Evolutionary conservation across 2,888 invertebrate genomes (phyloP).

Genomic region (Nebria brevicollis): DNA sequence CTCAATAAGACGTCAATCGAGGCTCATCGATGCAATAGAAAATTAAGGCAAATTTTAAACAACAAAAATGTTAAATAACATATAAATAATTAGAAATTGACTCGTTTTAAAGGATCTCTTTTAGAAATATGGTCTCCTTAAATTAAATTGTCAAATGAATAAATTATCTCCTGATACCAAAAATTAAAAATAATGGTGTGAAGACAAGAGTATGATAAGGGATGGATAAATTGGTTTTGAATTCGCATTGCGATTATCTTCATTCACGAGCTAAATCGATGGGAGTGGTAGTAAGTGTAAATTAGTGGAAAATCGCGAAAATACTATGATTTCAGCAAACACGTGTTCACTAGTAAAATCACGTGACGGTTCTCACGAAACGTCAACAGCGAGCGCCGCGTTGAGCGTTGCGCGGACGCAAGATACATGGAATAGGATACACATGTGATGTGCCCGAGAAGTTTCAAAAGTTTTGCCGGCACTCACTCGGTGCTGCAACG

Average conservation of each 20-base stretch:
- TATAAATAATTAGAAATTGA: no score
- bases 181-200: no score
- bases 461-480: conserved; percentile 46
- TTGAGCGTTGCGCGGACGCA: conserved; percentile 21
- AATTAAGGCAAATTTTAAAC: no score
- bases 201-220: no score
- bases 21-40: no score
- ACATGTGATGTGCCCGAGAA: conserved; percentile 45
- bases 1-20: no score
- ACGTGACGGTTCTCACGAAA: conserved; percentile 15
- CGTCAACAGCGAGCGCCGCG: not conserved
- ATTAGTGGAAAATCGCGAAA: conserved; percentile 29
- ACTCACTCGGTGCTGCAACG: conserved; percentile 42
- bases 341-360: conserved; percentile 32
- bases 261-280: not conserved
- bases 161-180: no score
- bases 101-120: no score
- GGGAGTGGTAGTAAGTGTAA: not conserved
- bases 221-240: not conserved
- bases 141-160: no score
- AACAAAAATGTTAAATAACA: no score
- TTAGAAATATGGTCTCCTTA: no score
- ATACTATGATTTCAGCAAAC: conserved; percentile 36
- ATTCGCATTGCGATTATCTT: not conserved
- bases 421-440: conserved; percentile 36